A percentile compares a stretch with the other conserved stretches of the same genome.
These are phyloP conservation scores for Ctenopoma multispine DNA, from an alignment of 2,797 vertebrate genomes.

Conservation along the genomic window DNA sequence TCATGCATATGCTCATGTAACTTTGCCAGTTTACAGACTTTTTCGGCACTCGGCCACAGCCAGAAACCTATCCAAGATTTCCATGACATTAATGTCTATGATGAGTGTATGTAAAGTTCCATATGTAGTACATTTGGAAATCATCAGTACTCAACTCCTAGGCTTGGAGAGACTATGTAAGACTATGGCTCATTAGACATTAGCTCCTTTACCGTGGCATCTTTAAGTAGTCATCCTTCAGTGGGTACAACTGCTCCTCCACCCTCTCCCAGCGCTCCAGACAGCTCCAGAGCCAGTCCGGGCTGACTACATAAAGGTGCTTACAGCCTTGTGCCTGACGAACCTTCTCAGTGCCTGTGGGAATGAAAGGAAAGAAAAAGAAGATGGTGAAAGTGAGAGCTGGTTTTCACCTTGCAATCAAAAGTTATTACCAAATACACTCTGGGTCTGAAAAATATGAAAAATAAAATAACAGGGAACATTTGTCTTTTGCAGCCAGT, in stretches of 20 bases:
- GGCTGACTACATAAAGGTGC: conserved; percentile 93
- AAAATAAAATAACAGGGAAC: conserved; percentile 1
- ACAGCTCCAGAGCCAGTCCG: conserved; percentile 98
- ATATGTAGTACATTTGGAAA: not conserved
- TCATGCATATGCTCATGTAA: too few species aligned
- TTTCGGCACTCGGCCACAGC: too few species aligned
- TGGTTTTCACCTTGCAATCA: conserved; percentile 13
- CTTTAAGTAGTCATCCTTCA: conserved; percentile 91
- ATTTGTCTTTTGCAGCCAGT: conserved; percentile 23
- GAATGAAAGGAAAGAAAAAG: not conserved
- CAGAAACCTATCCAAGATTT: too few species aligned
- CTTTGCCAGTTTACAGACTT: too few species aligned
- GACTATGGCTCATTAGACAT: not conserved
- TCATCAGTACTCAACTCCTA: not conserved
- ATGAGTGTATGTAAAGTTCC: too few species aligned
- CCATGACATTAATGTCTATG: too few species aligned
- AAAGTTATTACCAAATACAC: conserved; percentile 10
- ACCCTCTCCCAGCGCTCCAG: conserved; percentile 97
- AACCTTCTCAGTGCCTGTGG: conserved; percentile 96
- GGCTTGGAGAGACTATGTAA: not conserved
- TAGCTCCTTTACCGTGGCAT: conserved; percentile 82
- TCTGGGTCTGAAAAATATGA: not conserved
- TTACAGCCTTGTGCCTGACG: conserved; percentile 92
- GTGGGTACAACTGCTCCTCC: conserved; percentile 93
- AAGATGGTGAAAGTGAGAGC: not conserved